Evolutionary conservation across 2,797 vertebrate species (phyloP).

Genomic region (Clarias platycephalus): DNA sequence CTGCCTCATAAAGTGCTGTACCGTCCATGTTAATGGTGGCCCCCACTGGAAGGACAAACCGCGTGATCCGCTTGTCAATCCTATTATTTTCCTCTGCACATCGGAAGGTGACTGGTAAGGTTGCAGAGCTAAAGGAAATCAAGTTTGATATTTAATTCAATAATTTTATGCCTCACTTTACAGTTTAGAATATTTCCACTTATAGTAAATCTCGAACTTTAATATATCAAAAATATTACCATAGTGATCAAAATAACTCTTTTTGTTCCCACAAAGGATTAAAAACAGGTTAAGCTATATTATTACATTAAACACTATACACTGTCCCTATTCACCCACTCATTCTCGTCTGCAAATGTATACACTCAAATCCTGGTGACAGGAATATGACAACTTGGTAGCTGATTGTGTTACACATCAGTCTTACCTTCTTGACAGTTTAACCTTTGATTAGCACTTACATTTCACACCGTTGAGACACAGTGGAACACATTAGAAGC

Average conservation of each 20-base stretch:
- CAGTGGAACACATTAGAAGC: background rate
- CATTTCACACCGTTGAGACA: background rate
- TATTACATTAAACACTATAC: background rate
- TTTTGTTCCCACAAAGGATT: background rate
- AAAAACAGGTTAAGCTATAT: background rate
- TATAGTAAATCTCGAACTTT: background rate
- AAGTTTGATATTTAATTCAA: background rate
- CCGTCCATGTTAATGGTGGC: constrained; percentile 99
- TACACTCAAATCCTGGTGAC: background rate
- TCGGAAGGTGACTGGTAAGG: constrained; percentile 92
- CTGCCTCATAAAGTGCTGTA: constrained; percentile 94
- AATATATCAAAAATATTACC: background rate
- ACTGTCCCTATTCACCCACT: background rate
- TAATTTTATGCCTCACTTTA: background rate
- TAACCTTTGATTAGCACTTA: background rate
- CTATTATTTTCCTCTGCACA: constrained; percentile 93
- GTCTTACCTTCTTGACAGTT: background rate
- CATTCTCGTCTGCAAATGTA: background rate
- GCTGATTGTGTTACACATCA: background rate
- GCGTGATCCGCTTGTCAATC: constrained; percentile 93
- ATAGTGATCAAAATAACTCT: background rate
- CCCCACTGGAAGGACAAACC: constrained; percentile 93
- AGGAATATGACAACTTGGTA: background rate
- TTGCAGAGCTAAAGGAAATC: constrained; percentile 82
- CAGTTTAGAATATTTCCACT: background rate